Percentiles rank a stretch among this genome's conserved stretches.
These are phyloP conservation scores for Neodiprion virginianus DNA, from an alignment of 1,140 invertebrate species.

Conservation along the genomic window DNA sequence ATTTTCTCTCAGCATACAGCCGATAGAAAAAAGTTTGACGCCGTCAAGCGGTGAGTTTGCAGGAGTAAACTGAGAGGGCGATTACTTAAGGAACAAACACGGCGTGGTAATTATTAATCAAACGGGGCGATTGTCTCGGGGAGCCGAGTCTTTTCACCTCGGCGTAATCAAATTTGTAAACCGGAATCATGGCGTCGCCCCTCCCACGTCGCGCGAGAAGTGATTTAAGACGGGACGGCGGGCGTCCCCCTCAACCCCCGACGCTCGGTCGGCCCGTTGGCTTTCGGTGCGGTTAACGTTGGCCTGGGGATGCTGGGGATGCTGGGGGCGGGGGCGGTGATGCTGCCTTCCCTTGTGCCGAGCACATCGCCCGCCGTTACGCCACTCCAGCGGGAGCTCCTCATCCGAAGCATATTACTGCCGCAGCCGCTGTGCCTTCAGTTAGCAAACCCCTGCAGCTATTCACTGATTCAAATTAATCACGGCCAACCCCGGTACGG, in stretches of 20 bases:
- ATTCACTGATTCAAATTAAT: conserved; percentile 64
- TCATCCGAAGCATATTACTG: conserved; percentile 44
- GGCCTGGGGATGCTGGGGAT: conserved; percentile 40
- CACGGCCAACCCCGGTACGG: conserved; percentile 46
- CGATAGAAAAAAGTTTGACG: too few relatives aligned
- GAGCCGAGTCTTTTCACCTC: conserved; percentile 22
- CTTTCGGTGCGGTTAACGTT: conserved; percentile 50
- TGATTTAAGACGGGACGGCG: conserved; percentile 47
- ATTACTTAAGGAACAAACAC: conserved; percentile 3
- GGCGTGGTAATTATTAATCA: conserved; percentile 7
- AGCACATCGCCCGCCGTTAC: conserved; percentile 14
- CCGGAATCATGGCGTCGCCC: conserved; percentile 25
- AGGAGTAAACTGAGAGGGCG: neutral
- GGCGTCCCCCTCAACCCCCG: neutral
- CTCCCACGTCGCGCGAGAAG: conserved; percentile 8
- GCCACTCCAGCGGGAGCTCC: conserved; percentile 28
- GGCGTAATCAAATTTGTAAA: conserved; percentile 31
- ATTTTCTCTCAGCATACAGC: too few relatives aligned
- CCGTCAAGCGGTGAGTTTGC: too few relatives aligned
- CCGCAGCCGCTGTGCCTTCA: conserved; percentile 42
- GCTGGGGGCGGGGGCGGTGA: conserved; percentile 41
- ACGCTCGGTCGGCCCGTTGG: conserved; percentile 34
- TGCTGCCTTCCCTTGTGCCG: conserved; percentile 51
- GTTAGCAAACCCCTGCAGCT: conserved; percentile 51
- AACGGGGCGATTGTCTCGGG: conserved; percentile 17